Base-by-base conservation (phyloP, 2,888 invertebrate species). In the Ceratothoa steindachneri region DNA sequence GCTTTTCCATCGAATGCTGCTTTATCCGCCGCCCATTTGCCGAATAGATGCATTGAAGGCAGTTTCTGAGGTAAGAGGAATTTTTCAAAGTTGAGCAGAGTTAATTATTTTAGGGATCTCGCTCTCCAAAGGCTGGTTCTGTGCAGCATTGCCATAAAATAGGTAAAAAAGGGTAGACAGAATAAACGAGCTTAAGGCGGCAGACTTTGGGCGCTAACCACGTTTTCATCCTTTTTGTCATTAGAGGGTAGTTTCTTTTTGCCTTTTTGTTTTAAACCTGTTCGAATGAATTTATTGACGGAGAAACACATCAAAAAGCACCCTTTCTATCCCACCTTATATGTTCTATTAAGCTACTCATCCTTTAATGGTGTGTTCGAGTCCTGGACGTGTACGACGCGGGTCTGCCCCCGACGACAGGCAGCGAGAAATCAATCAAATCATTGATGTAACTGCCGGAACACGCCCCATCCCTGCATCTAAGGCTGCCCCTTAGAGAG, bases 1-100 rank as follows among this genome's bases (percentile, higher is more conserved):
- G 0, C 87, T 97, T 0, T 96, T 96, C 83, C 96, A 97, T 84
- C 88, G 96, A 72, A 94, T 96, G 91, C 85, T 96, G 2, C 87
- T 96, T 0, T 90, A 95, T 84, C 95, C 96, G 19, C 91, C 93
- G 5, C 76, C 77, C 0, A 72, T 71, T 51, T 76, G 75, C 30
- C 68, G 80, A 0, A 41, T 70, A 15, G 67, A 74, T 30, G 76
- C 76, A n/a, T 71, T 80, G n/a, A 71, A 69, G 28, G 72, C 74
- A 19, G 51, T 80, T 31, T 65, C 67, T 7, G 74, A 80, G 80
- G 80, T 78, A 24, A 5, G 71, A 19, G n/a, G n/a, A n/a, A n/a
- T n/a, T n/a, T n/a, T n/a, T 24, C 1, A 24, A 0, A 5, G 30
- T 29, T 28, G 1, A 29, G 1, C 69, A 51, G 19, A 52, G 52